Conservation (phyloP, 2,113 vertebrate species). For the Austrofundulus limnaeus region DNA sequence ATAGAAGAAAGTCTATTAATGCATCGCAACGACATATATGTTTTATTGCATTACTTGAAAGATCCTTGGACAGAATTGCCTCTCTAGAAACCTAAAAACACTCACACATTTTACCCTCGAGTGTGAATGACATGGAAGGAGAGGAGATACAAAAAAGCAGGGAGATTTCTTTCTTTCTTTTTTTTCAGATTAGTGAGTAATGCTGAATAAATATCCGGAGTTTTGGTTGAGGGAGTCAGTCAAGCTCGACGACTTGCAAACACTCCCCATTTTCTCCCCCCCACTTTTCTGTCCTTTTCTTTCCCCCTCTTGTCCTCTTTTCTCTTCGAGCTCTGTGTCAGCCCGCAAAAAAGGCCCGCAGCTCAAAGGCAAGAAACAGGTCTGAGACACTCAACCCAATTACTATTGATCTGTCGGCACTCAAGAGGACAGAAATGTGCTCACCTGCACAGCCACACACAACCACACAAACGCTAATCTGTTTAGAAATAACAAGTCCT, state of each 20-base stretch:
- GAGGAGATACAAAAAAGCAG: slow-evolving; percentile 42
- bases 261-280: slow-evolving; percentile 73
- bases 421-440: slow-evolving; percentile 44
- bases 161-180: slow-evolving; percentile 62
- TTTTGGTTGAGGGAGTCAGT: slow-evolving; percentile 73
- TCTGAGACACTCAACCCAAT: slow-evolving; percentile 75
- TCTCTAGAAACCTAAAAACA: slow-evolving; percentile 2
- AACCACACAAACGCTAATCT: slow-evolving; percentile 9
- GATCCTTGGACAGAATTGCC: slow-evolving; percentile 26
- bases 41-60: slow-evolving; percentile 38
- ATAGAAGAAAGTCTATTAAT: slow-evolving; percentile 38
- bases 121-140: slow-evolving; percentile 42
- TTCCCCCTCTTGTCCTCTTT: slow-evolving; percentile 34
- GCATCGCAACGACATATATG: slow-evolving; percentile 34
- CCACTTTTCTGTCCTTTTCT: slow-evolving; percentile 40
- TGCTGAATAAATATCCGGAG: slow-evolving; percentile 79
- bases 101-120: slow-evolving; percentile 14
- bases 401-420: slow-evolving; percentile 75
- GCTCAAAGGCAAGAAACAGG: slow-evolving; percentile 70
- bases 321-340: slow-evolving; percentile 51
- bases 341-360: slow-evolving; percentile 57
- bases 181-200: slow-evolving; percentile 74
- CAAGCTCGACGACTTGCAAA: slow-evolving; percentile 78
- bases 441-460: slow-evolving; percentile 46
- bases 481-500: slow-evolving; percentile 31